Evolutionary conservation across 2,113 vertebrate genomes (phyloP).

Genomic region (Papio anubis): DNA sequence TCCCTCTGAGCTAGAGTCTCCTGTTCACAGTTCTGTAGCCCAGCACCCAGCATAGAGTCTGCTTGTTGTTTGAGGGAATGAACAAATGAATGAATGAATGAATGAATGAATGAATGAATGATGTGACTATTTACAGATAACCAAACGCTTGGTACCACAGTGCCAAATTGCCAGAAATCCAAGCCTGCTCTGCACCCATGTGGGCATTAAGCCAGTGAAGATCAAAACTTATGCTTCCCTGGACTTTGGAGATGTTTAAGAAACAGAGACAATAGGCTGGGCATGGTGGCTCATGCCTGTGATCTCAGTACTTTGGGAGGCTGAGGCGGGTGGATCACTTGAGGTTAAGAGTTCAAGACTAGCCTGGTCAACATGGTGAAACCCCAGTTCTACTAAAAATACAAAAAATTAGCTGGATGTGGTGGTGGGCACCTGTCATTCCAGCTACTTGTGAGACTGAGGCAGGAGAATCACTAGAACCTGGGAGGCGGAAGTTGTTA

Average conservation of each 20-base stretch:
- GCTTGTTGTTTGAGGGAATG: not conserved
- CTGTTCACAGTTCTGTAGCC: accelerated
- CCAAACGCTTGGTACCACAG: not conserved
- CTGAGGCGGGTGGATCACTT: not conserved
- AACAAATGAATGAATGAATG: not conserved
- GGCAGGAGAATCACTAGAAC: too few relatives aligned
- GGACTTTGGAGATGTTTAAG: not conserved
- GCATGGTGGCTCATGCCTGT: not conserved
- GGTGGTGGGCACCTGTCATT: too few relatives aligned
- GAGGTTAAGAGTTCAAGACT: not conserved
- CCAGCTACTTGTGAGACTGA: too few relatives aligned
- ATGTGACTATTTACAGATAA: not conserved
- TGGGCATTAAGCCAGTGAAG: not conserved
- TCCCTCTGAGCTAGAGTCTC: not conserved
- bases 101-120: not conserved
- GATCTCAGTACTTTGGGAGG: not conserved
- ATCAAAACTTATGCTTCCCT: not conserved
- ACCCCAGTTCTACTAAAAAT: too few relatives aligned
- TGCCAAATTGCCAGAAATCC: not conserved
- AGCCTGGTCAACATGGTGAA: too few relatives aligned
- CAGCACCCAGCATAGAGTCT: not conserved
- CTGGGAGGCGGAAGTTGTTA: too few relatives aligned
- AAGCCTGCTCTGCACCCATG: not conserved
- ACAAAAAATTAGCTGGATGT: too few relatives aligned
- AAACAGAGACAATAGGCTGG: not conserved